phyloP scores from a whole-genome alignment of 1,140 invertebrate genomes.

The Ectropis grisescens region DNA sequence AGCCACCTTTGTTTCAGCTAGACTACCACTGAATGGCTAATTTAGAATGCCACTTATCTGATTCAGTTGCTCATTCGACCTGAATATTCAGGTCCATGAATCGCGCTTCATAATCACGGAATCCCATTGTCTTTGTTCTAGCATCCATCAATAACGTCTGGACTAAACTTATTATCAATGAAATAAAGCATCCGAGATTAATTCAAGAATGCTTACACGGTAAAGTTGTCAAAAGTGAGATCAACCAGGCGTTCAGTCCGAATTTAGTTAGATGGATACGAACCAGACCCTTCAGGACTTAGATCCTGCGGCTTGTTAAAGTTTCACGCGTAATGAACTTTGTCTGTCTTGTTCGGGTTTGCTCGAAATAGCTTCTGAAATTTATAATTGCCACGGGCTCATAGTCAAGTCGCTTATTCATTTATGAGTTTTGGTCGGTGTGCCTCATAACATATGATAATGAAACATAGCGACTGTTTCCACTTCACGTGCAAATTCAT shows the following conservation, averaged over 20 bases:
- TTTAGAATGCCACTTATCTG: slow-evolving; percentile 60
- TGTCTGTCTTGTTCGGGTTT: not conserved
- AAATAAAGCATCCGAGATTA: slow-evolving; percentile 10
- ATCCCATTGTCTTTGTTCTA: slow-evolving; percentile 26
- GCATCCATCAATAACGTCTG: slow-evolving; percentile 10
- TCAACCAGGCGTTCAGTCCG: slow-evolving; percentile 16
- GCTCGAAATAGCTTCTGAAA: not conserved
- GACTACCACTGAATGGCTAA: slow-evolving; percentile 44
- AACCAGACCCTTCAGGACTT: slow-evolving; percentile 25
- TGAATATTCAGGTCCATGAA: slow-evolving; percentile 50
- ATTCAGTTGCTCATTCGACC: slow-evolving; percentile 53
- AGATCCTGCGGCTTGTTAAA: slow-evolving; percentile 5
- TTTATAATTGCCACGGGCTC: not conserved
- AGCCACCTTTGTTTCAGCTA: slow-evolving; percentile 46
- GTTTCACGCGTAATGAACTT: not conserved
- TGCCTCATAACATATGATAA: slow-evolving; percentile 50
- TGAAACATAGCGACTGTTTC: slow-evolving; percentile 39
- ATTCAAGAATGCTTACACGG: slow-evolving; percentile 3
- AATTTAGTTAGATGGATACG: slow-evolving; percentile 16
- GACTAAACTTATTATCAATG: slow-evolving; percentile 10
- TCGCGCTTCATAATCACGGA: slow-evolving; percentile 28
- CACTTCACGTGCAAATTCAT: not conserved
- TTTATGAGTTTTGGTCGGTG: slow-evolving; percentile 35
- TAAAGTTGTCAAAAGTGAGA: slow-evolving; percentile 24
- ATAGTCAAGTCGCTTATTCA: slow-evolving; percentile 25